Base-by-base conservation (phyloP, 2,888 invertebrate genomes). In the Apamea monoglypha region DNA sequence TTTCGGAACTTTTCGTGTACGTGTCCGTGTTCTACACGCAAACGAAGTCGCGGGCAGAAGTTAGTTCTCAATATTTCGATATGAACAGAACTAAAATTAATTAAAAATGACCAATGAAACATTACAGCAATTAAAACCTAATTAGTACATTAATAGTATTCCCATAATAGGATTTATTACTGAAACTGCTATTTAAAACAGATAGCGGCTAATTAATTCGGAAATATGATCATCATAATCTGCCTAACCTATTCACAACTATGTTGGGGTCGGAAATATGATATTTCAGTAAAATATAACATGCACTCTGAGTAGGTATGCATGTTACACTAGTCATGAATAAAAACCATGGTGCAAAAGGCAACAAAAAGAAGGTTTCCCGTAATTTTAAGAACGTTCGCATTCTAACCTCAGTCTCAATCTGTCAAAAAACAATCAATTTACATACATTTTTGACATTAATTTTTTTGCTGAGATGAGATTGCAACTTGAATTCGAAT, bases 91-190 rank as follows among this genome's bases (percentile, higher is more conserved):
- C 18, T 8, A 29, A 25, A 50, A 18, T 29, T 2, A 16, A 50
- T 12, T 29, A 2, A 50, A 12, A 50, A 63, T 75, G 0, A 74
- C 6, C n/a, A 12, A 40, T 64, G 18, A 29, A 68, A 32, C 2
- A 61, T 69, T 14, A 40, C 8, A 25, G 2, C 14, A 40, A 69
- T 21, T 18, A 21, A 53, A 78, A 40, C 1, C 70, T 61, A 80
- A 78, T 80, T 80, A 80, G 12, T 40, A 29, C 25, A 50, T 40
- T 40, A 25, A 79, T 61, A 50, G 18, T 4, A 18, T 40, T n/a
- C 14, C 10, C 29, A 0, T 40, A 69, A 40, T 61, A 44, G n/a
- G 78, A 47, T 47, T 36, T 25, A 53, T 18, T 29, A 32, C n/a
- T 80, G 40, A 36, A 25, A 16, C 6, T 40, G 4, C 14, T 59